phyloP scores from a whole-genome alignment of 2,797 vertebrate genomes.

The Acropternis orthonyx region DNA sequence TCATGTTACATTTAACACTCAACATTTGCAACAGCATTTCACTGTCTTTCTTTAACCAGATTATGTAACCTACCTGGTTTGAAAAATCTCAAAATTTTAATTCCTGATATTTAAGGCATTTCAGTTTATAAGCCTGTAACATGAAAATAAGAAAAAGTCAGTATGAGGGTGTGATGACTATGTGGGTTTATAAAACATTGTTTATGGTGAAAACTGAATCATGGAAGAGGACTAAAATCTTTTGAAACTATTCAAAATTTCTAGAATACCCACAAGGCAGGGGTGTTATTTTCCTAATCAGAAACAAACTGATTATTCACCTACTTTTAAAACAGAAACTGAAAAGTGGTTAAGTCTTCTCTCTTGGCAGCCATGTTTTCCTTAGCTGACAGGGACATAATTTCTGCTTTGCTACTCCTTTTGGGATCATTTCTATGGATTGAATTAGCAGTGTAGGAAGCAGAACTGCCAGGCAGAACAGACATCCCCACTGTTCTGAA shows the following conservation, averaged over 20 bases:
- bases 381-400: not conserved
- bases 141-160: not conserved
- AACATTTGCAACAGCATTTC: not conserved
- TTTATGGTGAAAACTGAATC: not conserved
- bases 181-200: not conserved
- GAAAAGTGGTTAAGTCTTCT: not conserved
- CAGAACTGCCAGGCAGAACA: not conserved
- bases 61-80: not conserved
- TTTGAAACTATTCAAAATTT: not conserved
- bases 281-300: not conserved
- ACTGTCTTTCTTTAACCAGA: not conserved
- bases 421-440: not conserved
- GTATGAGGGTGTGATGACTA: not conserved
- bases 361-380: not conserved
- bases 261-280: not conserved
- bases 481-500: not conserved
- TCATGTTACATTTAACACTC: not conserved
- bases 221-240: not conserved
- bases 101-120: not conserved
- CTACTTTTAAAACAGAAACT: not conserved
- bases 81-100: not conserved
- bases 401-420: not conserved
- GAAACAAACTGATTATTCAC: not conserved
- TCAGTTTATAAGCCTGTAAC: not conserved
- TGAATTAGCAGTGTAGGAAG: not conserved